Percentiles rank a stretch among this genome's conserved stretches.
Conservation (phyloP, 1,140 invertebrate species). For the Samia ricini region DNA sequence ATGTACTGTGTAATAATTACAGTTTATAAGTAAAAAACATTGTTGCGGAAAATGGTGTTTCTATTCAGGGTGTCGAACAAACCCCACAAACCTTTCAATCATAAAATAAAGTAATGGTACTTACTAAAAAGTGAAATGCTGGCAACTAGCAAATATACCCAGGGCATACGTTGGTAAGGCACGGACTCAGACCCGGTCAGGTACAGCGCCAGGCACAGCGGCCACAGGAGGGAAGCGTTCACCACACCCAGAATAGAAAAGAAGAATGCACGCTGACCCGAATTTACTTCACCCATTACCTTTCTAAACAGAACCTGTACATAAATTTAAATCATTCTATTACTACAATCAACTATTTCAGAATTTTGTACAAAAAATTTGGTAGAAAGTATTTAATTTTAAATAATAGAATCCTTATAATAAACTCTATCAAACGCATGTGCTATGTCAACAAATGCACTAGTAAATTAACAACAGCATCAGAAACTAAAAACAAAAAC, state of each 20-base stretch:
- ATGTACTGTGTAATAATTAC: too few relatives aligned
- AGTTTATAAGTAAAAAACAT: too few relatives aligned
- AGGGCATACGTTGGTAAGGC: conserved; percentile 87
- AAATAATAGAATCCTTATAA: too few relatives aligned
- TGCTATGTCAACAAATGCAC: too few relatives aligned
- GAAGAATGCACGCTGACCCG: conserved; percentile 92
- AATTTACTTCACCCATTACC: conserved; percentile 93
- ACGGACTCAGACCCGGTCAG: conserved; percentile 90
- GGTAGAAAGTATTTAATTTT: background rate
- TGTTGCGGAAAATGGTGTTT: too few relatives aligned
- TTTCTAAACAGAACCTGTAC: conserved; percentile 91
- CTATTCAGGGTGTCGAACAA: conserved; percentile 7
- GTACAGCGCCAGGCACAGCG: conserved; percentile 89
- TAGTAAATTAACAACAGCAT: too few relatives aligned
- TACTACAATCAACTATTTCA: background rate
- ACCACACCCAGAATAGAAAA: conserved; percentile 92
- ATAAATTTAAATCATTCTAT: background rate
- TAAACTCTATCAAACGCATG: too few relatives aligned
- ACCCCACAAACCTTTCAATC: background rate
- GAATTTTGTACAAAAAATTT: background rate
- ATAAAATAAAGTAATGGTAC: conserved; percentile 27
- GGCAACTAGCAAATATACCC: conserved; percentile 87
- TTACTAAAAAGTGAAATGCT: conserved; percentile 87
- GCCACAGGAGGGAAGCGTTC: conserved; percentile 91
- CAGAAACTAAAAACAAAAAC: too few relatives aligned